These are phyloP conservation scores for Lytechinus pictus DNA, from an alignment of 35 echinoderm and acorn worm genomes.

Conservation along the genomic window DNA sequence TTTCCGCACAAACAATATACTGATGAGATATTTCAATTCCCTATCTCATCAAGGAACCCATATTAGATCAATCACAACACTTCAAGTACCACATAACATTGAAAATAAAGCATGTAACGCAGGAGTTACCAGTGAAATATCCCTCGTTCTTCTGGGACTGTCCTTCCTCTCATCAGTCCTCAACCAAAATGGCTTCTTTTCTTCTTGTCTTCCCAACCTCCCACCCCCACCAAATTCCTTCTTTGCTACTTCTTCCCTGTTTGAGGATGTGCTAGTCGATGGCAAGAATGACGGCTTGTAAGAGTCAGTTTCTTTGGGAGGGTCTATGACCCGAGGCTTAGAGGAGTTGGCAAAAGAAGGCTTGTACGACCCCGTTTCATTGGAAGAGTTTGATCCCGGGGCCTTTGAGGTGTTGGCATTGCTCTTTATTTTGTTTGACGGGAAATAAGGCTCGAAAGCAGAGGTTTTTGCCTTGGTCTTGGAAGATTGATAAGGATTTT, in stretches of 20 bases:
- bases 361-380: conserved; percentile 1
- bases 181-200: conserved; percentile 39
- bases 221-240: not conserved
- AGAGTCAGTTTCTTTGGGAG: not conserved
- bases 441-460: not conserved
- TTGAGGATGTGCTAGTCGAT: not conserved
- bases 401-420: not conserved
- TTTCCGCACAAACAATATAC: too few relatives aligned
- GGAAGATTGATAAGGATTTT: conserved; percentile 30
- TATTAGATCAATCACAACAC: conserved; percentile 22
- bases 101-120: not conserved
- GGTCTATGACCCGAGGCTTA: not conserved
- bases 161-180: not conserved
- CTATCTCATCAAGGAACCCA: not conserved
- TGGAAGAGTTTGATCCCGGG: not conserved
- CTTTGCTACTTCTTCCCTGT: not conserved
- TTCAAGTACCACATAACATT: not conserved
- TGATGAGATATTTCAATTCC: too few relatives aligned
- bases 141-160: not conserved
- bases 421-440: not conserved
- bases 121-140: not conserved
- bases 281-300: conserved; percentile 12
- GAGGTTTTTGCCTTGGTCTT: not conserved
- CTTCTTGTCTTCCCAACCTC: not conserved
- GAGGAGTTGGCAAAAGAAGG: conserved; percentile 13